These are phyloP conservation scores for Cotesia glomerata DNA, from an alignment of 1,140 invertebrate genomes.

Conservation along the genomic window DNA sequence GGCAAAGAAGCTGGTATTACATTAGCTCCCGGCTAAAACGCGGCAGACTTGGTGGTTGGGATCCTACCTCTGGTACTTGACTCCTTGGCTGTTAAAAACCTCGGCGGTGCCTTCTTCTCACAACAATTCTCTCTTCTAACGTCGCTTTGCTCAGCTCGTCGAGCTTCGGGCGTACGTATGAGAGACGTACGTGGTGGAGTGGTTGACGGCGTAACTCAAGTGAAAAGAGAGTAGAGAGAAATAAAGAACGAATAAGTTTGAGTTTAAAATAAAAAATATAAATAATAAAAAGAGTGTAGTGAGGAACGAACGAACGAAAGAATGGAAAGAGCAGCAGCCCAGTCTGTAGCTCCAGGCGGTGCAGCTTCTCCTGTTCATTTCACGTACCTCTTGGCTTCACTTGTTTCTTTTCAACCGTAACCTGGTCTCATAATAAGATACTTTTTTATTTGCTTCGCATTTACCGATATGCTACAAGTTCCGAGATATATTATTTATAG, in stretches of 20 bases:
- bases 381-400: slow-evolving; percentile 16
- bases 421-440: slow-evolving; percentile 5
- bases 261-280: too few relatives aligned
- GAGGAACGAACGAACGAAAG: slow-evolving; percentile 35
- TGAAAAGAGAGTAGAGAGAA: slow-evolving; percentile 3
- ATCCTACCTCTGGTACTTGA: background rate
- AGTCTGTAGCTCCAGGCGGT: slow-evolving; percentile 54
- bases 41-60: slow-evolving; percentile 4
- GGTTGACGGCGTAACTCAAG: slow-evolving; percentile 36
- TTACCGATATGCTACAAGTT: background rate
- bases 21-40: background rate
- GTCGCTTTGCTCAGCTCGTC: too few relatives aligned
- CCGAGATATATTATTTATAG: background rate
- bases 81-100: background rate
- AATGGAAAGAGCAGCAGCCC: slow-evolving; percentile 13
- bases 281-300: slow-evolving; percentile 17
- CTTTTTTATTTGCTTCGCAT: slow-evolving; percentile 5
- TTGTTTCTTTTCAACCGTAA: slow-evolving; percentile 12
- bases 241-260: slow-evolving; percentile 1
- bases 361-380: slow-evolving; percentile 53
- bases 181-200: slow-evolving; percentile 28
- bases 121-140: too few relatives aligned
- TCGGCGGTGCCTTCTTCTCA: background rate
- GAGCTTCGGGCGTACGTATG: slow-evolving; percentile 16
- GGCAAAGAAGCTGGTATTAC: background rate